phyloP scores from a whole-genome alignment of 2,888 invertebrate species.

The Mylabris sibirica region DNA sequence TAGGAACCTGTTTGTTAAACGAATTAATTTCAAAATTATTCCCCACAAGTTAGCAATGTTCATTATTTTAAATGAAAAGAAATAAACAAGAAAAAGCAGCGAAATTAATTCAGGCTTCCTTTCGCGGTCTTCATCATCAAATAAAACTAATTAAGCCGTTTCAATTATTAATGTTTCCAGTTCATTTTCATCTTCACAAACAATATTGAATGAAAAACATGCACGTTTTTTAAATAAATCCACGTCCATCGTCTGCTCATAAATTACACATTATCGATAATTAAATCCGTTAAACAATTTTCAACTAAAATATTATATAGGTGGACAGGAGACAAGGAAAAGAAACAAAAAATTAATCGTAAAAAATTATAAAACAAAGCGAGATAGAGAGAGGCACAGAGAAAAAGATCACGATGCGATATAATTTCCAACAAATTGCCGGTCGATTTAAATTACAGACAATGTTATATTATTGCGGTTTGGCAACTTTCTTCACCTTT shows the following conservation, averaged over 20 bases:
- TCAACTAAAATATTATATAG: background rate
- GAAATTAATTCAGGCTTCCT: conserved; percentile 10
- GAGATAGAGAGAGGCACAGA: too few species aligned
- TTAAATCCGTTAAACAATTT: conserved; percentile 32
- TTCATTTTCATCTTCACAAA: conserved; percentile 17
- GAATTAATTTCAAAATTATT: background rate
- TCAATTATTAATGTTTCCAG: conserved; percentile 24
- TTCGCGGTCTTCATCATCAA: conserved; percentile 1
- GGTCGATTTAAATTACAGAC: conserved; percentile 28
- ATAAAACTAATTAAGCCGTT: conserved; percentile 23
- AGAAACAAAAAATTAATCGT: background rate
- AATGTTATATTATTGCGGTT: conserved; percentile 29
- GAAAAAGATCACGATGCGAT: conserved; percentile 18
- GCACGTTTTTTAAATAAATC: background rate
- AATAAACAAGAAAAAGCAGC: background rate
- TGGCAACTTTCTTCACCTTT: conserved; percentile 35
- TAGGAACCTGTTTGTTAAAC: background rate
- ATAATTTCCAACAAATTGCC: conserved; percentile 31
- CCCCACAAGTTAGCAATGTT: background rate
- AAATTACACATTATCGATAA: conserved; percentile 32
- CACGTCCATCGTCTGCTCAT: conserved; percentile 14
- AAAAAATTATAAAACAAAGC: conserved; percentile 18
- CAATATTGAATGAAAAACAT: background rate
- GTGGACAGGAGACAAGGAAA: background rate
- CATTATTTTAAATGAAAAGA: background rate